Evolutionary conservation across 1,140 invertebrate species (phyloP).

Genomic region (Elymnias hypermnestra): DNA sequence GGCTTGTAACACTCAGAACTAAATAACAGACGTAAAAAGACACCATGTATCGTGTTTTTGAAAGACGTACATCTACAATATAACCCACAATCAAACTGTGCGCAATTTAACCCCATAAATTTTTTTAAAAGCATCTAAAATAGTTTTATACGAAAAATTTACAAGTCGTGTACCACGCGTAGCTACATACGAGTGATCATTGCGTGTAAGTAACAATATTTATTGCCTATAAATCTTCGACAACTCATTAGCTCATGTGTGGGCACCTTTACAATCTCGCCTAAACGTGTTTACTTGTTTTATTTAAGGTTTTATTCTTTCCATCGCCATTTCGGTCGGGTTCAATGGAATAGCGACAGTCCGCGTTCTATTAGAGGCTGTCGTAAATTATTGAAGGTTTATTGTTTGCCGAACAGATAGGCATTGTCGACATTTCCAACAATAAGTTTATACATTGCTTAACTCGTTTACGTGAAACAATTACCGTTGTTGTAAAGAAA

Average conservation of each 20-base stretch:
- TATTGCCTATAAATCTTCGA: constrained; percentile 49
- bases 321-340: constrained; percentile 26
- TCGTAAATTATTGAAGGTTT: constrained; percentile 22
- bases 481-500: no score
- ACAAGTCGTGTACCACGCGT: constrained; percentile 9
- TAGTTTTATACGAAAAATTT: no score
- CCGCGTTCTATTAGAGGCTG: constrained; percentile 18
- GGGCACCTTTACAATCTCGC: constrained; percentile 48
- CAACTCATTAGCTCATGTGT: constrained; percentile 55
- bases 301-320: constrained; percentile 22
- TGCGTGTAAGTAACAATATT: constrained; percentile 53
- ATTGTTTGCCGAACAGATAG: constrained; percentile 7
- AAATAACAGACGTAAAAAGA: no score
- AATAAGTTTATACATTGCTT: no score
- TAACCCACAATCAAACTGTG: no score
- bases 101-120: no score
- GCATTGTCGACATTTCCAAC: neutral
- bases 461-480: no score
- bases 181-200: constrained; percentile 25
- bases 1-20: no score
- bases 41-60: no score
- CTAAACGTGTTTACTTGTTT: constrained; percentile 23
- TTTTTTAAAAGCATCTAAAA: no score
- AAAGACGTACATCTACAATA: no score
- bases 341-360: constrained; percentile 30